Percentiles rank a stretch among this genome's conserved stretches.
These are phyloP conservation scores for Griposia aprilina DNA, from an alignment of 2,888 invertebrate genomes.

Conservation along the genomic window DNA sequence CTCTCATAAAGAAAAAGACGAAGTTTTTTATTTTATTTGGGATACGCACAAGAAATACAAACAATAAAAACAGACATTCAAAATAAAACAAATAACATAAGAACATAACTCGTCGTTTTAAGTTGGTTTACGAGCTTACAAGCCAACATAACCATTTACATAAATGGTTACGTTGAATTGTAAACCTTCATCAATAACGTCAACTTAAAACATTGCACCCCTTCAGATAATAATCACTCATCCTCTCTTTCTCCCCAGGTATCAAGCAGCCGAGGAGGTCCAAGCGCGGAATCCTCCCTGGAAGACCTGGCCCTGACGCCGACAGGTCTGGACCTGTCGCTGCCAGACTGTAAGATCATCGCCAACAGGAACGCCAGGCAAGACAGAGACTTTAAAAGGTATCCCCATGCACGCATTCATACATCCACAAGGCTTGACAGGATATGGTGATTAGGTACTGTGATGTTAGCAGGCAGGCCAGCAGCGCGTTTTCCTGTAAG, in stretches of 20 bases:
- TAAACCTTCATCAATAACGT: too few species aligned
- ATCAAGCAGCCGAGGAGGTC: constrained; percentile 68
- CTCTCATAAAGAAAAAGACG: too few species aligned
- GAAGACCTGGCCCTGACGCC: constrained; percentile 82
- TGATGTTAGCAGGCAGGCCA: background rate
- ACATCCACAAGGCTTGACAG: constrained; percentile 8
- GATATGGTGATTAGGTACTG: background rate
- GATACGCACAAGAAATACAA: too few species aligned
- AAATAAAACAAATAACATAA: too few species aligned
- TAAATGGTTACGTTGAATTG: too few species aligned
- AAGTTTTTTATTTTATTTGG: too few species aligned
- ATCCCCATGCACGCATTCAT: constrained; percentile 51
- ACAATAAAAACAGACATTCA: too few species aligned
- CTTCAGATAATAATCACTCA: constrained; percentile 13
- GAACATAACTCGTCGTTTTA: too few species aligned
- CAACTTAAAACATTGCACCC: background rate
- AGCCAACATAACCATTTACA: too few species aligned
- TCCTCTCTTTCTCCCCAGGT: constrained; percentile 63
- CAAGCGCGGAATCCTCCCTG: constrained; percentile 82
- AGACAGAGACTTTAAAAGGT: constrained; percentile 77
- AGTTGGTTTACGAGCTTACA: too few species aligned
- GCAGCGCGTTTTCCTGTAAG: background rate
- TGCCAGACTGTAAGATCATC: constrained; percentile 88
- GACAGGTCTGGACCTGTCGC: constrained; percentile 82
- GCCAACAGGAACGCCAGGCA: constrained; percentile 88